Percentiles rank a stretch among this genome's conserved stretches.
Conservation (phyloP, 1,140 invertebrate genomes). For the Drosophila mojavensis region DNA sequence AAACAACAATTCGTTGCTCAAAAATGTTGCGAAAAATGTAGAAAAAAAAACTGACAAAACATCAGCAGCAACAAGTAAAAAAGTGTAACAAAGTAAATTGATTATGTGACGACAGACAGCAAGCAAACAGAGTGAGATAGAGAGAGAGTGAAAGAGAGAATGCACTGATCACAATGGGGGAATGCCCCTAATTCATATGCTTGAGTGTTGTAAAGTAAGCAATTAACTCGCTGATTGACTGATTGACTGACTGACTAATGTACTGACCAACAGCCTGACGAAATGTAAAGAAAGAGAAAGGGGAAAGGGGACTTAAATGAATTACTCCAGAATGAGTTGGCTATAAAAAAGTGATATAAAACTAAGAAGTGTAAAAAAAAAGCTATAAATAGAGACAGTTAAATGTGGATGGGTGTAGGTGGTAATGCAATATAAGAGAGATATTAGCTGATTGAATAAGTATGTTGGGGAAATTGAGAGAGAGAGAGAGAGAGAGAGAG, state of each 20-base stretch:
- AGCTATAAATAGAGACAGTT: too few relatives aligned
- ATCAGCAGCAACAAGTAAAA: conserved; percentile 9
- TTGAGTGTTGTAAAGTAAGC: conserved; percentile 12
- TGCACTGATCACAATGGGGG: background rate
- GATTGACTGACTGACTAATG: conserved; percentile 16
- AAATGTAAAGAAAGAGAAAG: background rate
- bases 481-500: too few relatives aligned
- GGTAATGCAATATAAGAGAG: too few relatives aligned
- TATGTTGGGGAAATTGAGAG: too few relatives aligned
- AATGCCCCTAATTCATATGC: conserved; percentile 9
- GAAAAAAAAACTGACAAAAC: conserved; percentile 27
- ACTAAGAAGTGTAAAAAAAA: too few relatives aligned
- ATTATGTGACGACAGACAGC: conserved; percentile 38
- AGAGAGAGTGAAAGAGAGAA: background rate
- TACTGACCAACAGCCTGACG: background rate
- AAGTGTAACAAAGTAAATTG: conserved; percentile 39
- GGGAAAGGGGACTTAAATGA: background rate
- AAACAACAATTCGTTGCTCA: conserved; percentile 32
- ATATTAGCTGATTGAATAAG: too few relatives aligned
- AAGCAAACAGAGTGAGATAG: background rate
- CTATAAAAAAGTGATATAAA: background rate
- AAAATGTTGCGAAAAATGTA: conserved; percentile 51
- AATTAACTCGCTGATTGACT: conserved; percentile 31
- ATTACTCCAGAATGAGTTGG: background rate
- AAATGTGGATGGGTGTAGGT: too few relatives aligned